Evolutionary conservation across 2,113 vertebrate species (phyloP), one percentile per base, ranked within the genome.

Genomic region (Xenopus laevis): DNA sequence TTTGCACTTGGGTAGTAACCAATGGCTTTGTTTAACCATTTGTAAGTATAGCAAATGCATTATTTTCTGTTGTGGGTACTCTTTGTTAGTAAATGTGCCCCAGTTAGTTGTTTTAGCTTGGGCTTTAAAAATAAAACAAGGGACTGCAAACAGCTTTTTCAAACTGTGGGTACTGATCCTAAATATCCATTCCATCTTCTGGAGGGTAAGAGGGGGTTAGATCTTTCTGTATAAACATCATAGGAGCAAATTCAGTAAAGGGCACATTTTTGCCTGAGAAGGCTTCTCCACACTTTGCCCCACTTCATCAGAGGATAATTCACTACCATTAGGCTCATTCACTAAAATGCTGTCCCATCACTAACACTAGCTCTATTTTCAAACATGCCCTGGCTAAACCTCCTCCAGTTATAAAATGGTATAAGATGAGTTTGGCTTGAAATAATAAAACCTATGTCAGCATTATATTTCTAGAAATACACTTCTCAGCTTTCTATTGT

Each of bases 401-500:
- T 74, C 52, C 52, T 58, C 18, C 33, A 23, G 15, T 68, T 68
- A 47, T 27, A 61, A 68, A 75, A 62, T 68, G 65, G 68, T 75
- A 55, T 52, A 40, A 67, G 45, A 67, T 74, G 59, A 66, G 18
- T 55, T 65, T 68, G 65, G 61, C 65, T 68, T 64, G 11, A 62
- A 68, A 53, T 75, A 52, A 53, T 53, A 75, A 75, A 4, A 13
- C n/a, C 72, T 20, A 23, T 20, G 23, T 75, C 72, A 75, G 72
- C 72, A 75, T 8, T 16, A 40, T 62, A 44, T 62, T 75, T 68
- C 57, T 46, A 30, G n/a, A 75, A 75, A 68, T 75, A 75, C 65
- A 58, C 62, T 53, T 52, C 55, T 74, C 57, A 59, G 72, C 44
- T 45, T 17, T 4, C 15, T 52, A 53, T 27, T 62, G 57, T 60